Conservation (phyloP, 2,888 invertebrate species). For the Drosophila testacea region DNA sequence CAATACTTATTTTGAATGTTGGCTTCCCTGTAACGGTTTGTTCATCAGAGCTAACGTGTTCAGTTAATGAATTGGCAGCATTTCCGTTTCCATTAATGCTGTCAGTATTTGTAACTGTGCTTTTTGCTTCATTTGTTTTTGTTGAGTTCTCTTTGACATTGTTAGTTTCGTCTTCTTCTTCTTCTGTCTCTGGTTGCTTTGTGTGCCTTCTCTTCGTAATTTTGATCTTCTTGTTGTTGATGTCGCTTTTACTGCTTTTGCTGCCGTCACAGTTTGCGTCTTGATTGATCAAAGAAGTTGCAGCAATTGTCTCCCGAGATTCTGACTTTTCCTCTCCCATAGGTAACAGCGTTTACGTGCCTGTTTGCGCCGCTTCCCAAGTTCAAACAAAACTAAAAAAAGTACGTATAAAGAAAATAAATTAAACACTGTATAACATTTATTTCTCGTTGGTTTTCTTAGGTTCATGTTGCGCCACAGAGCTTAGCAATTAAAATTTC, state of each 20-base stretch:
- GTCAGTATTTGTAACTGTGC: slow-evolving; percentile 28
- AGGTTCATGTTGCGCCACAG: not conserved
- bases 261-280: slow-evolving; percentile 25
- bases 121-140: slow-evolving; percentile 21
- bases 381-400: slow-evolving; percentile 51
- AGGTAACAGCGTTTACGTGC: slow-evolving; percentile 68
- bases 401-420: slow-evolving; percentile 8
- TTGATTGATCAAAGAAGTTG: slow-evolving; percentile 61
- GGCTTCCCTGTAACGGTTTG: slow-evolving; percentile 31
- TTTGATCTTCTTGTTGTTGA: slow-evolving; percentile 19
- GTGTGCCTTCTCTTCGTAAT: slow-evolving; percentile 23
- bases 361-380: slow-evolving; percentile 38
- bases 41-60: slow-evolving; percentile 28
- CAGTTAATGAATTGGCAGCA: slow-evolving; percentile 17
- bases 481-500: no score
- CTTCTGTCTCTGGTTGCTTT: slow-evolving; percentile 17
- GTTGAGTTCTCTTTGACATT: slow-evolving; percentile 50
- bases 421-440: not conserved
- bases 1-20: slow-evolving; percentile 77
- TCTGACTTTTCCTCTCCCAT: slow-evolving; percentile 73
- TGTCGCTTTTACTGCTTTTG: slow-evolving; percentile 23
- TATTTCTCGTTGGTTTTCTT: slow-evolving; percentile 12
- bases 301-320: slow-evolving; percentile 69
- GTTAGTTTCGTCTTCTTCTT: slow-evolving; percentile 12
- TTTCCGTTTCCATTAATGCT: slow-evolving; percentile 29